Evolutionary conservation across 2,113 vertebrate species (phyloP).

Genomic region (Sturnira hondurensis): DNA sequence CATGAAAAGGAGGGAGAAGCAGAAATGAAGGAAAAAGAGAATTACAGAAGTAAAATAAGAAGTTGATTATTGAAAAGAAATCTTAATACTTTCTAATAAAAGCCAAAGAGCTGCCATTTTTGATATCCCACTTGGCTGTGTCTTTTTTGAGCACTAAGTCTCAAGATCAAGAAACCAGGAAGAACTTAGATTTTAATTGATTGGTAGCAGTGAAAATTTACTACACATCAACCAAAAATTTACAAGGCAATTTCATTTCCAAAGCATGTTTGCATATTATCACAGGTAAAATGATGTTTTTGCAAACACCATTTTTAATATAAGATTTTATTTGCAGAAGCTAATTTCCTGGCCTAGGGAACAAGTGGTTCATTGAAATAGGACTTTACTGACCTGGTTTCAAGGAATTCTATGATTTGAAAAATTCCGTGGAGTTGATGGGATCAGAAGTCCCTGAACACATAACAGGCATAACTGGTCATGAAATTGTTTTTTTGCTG

Average conservation of each 20-base stretch:
- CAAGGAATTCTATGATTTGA: constrained; percentile 63
- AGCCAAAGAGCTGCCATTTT: neutral
- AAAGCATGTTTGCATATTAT: neutral
- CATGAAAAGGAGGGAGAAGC: neutral
- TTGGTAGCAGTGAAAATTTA: constrained; percentile 34
- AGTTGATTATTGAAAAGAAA: constrained; percentile 37
- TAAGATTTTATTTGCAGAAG: constrained; percentile 45
- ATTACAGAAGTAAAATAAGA: neutral
- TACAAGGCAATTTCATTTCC: constrained; percentile 40
- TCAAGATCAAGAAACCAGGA: constrained; percentile 34
- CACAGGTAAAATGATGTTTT: constrained; percentile 50
- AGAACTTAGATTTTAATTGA: neutral
- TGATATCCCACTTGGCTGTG: neutral
- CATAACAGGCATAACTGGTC: constrained; percentile 31
- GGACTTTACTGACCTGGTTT: constrained; percentile 55
- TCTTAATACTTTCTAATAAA: constrained; percentile 45
- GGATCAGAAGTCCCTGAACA: constrained; percentile 49
- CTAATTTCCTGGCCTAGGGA: constrained; percentile 44
- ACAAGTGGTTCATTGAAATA: constrained; percentile 54
- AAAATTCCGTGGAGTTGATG: constrained; percentile 52
- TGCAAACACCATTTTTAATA: constrained; percentile 32
- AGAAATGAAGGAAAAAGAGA: constrained; percentile 3
- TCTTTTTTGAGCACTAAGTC: constrained; percentile 14
- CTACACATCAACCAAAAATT: neutral
- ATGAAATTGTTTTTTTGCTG: constrained; percentile 56